phyloP scores from a whole-genome alignment of 1,140 invertebrate genomes.

The Rhagoletis zephyria region DNA sequence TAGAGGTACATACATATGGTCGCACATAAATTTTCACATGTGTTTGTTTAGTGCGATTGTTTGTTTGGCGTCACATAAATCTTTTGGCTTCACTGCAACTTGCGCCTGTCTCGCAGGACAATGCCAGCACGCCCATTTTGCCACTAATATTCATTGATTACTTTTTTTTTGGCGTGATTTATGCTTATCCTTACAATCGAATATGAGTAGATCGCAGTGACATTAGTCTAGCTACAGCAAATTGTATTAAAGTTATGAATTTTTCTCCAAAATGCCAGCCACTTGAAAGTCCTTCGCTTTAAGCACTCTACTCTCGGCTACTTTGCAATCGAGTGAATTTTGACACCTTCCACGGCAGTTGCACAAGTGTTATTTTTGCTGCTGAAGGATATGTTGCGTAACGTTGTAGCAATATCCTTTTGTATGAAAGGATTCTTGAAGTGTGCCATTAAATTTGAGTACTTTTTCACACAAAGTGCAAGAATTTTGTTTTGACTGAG shows the following conservation, averaged over 20 bases:
- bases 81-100: not conserved
- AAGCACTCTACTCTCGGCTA: too few relatives aligned
- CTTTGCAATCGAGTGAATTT: slow-evolving; percentile 40
- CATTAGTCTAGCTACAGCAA: not conserved
- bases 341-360: slow-evolving; percentile 19
- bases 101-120: not conserved
- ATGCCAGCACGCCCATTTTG: slow-evolving; percentile 33
- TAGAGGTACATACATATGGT: not conserved
- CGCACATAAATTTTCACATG: slow-evolving; percentile 35
- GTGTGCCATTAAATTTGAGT: slow-evolving; percentile 49
- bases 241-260: slow-evolving; percentile 10
- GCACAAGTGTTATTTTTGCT: not conserved
- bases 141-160: slow-evolving; percentile 43
- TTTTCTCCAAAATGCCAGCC: not conserved
- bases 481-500: not conserved
- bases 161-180: slow-evolving; percentile 17
- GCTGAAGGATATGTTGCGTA: not conserved
- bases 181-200: not conserved
- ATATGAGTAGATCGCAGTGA: not conserved
- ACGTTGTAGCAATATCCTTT: not conserved
- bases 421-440: slow-evolving; percentile 40
- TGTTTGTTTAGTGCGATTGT: slow-evolving; percentile 48
- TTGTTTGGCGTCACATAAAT: slow-evolving; percentile 59
- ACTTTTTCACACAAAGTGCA: slow-evolving; percentile 25
- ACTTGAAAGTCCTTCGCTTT: not conserved